Evolutionary conservation across 2,113 vertebrate species (phyloP).

Genomic region (Lota lota): DNA sequence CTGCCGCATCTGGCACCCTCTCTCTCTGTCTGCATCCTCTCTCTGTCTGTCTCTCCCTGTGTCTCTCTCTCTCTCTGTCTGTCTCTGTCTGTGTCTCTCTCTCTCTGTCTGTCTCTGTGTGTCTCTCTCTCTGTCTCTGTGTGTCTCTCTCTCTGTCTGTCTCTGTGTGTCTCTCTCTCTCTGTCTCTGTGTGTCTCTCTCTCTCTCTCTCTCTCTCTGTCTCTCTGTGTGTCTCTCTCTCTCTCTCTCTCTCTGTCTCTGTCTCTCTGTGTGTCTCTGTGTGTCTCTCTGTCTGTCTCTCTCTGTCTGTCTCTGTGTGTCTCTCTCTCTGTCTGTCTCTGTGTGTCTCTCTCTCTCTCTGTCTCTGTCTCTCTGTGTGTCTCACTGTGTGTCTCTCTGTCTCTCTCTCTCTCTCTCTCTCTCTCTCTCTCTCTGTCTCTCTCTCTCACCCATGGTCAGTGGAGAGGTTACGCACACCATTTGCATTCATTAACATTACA

Average conservation of each 20-base stretch:
- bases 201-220: not conserved
- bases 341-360: too few species aligned
- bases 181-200: too few species aligned
- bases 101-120: not conserved
- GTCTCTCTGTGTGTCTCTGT: too few species aligned
- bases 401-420: constrained; percentile 8
- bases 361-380: not conserved
- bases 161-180: constrained; percentile 1
- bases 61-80: not conserved
- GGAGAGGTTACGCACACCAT: constrained; percentile 68
- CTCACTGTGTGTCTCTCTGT: not conserved
- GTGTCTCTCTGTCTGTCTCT: too few species aligned
- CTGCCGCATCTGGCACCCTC: not conserved
- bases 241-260: too few species aligned
- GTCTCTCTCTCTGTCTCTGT: not conserved
- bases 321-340: too few species aligned
- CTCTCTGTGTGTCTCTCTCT: not conserved
- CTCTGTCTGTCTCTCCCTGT: too few species aligned
- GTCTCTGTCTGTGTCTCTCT: not conserved
- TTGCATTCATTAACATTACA: constrained; percentile 76
- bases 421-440: constrained; percentile 7
- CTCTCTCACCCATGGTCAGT: constrained; percentile 48
- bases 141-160: not conserved
- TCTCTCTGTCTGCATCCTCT: not conserved
- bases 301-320: too few species aligned